These are phyloP conservation scores for Muscicapa striata DNA, from an alignment of 2,797 vertebrate species.

Conservation along the genomic window DNA sequence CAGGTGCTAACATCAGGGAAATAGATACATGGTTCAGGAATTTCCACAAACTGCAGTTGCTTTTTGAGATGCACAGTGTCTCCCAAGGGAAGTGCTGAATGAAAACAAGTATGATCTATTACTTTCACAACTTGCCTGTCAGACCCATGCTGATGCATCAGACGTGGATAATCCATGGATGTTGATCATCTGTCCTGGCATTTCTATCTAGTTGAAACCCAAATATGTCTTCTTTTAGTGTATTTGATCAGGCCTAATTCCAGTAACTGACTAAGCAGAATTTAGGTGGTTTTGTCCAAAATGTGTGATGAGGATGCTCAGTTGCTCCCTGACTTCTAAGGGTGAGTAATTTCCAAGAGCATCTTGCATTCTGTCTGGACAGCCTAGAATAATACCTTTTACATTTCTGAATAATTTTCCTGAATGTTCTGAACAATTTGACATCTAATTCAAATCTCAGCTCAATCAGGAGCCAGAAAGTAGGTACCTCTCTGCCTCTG, in stretches of 20 bases:
- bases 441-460: neutral
- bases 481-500: neutral
- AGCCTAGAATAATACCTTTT: neutral
- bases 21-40: neutral
- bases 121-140: neutral
- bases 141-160: neutral
- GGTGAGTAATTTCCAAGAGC: neutral
- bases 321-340: neutral
- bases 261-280: neutral
- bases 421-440: neutral
- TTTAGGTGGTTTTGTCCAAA: neutral
- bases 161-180: neutral
- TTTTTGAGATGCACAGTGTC: neutral
- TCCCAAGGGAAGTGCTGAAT: slow-evolving; percentile 1
- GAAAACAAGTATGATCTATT: neutral
- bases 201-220: neutral
- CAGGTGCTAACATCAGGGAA: neutral
- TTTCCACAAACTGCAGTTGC: neutral
- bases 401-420: neutral
- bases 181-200: neutral
- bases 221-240: neutral
- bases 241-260: neutral
- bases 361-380: neutral
- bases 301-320: neutral
- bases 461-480: neutral